These are phyloP conservation scores for Meloidogyne hapla DNA, from an alignment of 1,140 invertebrate genomes.

Conservation along the genomic window DNA sequence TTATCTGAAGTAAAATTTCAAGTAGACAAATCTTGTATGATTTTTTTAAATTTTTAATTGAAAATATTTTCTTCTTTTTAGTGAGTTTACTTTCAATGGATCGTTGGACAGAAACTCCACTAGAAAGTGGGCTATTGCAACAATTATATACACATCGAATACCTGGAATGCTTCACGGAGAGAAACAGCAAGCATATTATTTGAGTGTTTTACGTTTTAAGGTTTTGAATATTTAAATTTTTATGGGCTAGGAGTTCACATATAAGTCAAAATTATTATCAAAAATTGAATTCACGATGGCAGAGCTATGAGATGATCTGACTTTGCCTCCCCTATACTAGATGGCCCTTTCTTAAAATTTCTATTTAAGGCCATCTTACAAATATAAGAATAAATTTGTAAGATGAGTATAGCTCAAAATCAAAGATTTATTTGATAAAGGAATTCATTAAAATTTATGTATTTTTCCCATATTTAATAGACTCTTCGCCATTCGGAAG, in stretches of 20 bases:
- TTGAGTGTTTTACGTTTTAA: neutral
- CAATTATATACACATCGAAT: neutral
- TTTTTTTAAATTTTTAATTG: neutral
- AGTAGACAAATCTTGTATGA: neutral
- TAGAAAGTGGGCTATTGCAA: neutral
- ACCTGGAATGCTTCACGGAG: neutral
- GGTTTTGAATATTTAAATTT: neutral
- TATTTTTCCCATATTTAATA: too few relatives aligned
- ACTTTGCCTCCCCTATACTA: too few relatives aligned
- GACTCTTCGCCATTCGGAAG: neutral
- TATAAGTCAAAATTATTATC: too few relatives aligned
- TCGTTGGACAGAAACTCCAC: neutral
- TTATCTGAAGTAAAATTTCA: neutral
- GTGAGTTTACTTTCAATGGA: neutral
- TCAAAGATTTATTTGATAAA: too few relatives aligned
- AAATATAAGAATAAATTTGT: too few relatives aligned
- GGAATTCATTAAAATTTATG: too few relatives aligned
- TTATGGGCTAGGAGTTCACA: too few relatives aligned
- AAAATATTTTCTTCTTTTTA: neutral
- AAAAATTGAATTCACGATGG: too few relatives aligned
- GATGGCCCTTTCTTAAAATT: too few relatives aligned
- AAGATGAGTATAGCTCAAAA: too few relatives aligned
- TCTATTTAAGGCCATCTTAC: too few relatives aligned
- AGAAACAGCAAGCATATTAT: neutral
- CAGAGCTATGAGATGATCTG: too few relatives aligned